Conservation (phyloP, 2,113 vertebrate genomes). For the Cacatua alba region DNA sequence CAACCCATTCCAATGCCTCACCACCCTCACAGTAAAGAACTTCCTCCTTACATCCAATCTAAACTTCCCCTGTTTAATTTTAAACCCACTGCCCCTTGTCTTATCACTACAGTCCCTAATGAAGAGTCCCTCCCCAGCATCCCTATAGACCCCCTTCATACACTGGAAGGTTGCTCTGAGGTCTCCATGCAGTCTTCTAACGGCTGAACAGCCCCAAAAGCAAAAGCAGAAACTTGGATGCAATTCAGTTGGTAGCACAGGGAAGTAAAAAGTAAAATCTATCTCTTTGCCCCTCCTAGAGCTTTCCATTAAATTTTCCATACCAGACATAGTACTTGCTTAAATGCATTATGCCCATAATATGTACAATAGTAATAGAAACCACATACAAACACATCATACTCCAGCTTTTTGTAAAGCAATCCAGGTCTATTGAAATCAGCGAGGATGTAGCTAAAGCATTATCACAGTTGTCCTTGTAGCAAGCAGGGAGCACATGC, state of each 20-base stretch:
- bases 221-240: background rate
- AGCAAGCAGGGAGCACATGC: background rate
- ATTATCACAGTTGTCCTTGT: background rate
- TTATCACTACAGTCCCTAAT: too few relatives aligned
- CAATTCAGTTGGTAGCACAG: background rate
- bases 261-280: background rate
- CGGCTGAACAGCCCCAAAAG: too few relatives aligned
- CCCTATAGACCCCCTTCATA: too few relatives aligned
- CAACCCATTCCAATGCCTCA: too few relatives aligned
- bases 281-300: background rate
- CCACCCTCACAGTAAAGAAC: too few relatives aligned
- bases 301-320: background rate
- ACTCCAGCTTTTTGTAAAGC: background rate
- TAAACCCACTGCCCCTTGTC: too few relatives aligned
- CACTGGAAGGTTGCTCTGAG: too few relatives aligned
- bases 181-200: too few relatives aligned
- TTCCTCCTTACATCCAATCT: too few relatives aligned
- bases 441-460: accelerated
- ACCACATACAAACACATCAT: background rate
- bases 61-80: too few relatives aligned
- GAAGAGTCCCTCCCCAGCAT: too few relatives aligned
- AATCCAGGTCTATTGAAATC: background rate
- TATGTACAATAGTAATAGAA: background rate
- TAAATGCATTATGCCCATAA: background rate
- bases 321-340: background rate